A percentile compares a stretch with the other conserved stretches of the same genome.
Conservation (phyloP, 2,113 vertebrate genomes). For the Sinocyclocheilus rhinocerous region DNA sequence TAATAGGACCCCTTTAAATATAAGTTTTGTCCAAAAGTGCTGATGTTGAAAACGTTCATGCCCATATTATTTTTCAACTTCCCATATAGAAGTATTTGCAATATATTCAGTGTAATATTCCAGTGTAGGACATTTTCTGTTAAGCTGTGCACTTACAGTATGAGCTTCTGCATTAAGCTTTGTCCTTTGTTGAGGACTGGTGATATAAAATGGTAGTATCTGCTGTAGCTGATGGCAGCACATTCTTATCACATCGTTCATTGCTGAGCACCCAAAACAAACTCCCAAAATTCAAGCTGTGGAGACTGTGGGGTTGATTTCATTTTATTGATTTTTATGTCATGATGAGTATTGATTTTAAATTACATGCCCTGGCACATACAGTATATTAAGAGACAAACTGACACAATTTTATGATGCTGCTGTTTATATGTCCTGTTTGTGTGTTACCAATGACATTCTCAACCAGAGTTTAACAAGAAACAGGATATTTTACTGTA, state of each 20-base stretch:
- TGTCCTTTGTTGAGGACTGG: constrained; percentile 23
- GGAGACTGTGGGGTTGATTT: constrained; percentile 13
- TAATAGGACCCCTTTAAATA: not conserved
- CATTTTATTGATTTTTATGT: constrained; percentile 22
- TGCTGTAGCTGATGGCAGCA: constrained; percentile 3
- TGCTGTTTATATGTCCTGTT: not conserved
- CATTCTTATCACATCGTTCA: constrained; percentile 21
- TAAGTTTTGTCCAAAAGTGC: not conserved
- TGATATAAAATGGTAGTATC: constrained; percentile 8
- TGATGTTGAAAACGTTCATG: not conserved
- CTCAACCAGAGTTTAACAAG: not conserved
- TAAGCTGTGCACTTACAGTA: not conserved
- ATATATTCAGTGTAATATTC: not conserved
- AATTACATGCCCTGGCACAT: constrained; percentile 15
- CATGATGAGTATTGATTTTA: constrained; percentile 11
- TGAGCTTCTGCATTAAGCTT: constrained; percentile 4
- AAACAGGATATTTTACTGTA: constrained; percentile 2
- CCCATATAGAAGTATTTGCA: not conserved
- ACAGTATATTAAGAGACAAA: constrained; percentile 11
- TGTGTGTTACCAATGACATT: not conserved
- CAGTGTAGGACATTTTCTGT: not conserved
- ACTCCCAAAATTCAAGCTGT: constrained; percentile 17
- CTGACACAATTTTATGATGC: not conserved
- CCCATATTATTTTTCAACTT: not conserved
- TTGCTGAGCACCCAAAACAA: constrained; percentile 5